Conservation (phyloP, 92 coral and sea anemone genomes). For the Bergia puertoricense region DNA sequence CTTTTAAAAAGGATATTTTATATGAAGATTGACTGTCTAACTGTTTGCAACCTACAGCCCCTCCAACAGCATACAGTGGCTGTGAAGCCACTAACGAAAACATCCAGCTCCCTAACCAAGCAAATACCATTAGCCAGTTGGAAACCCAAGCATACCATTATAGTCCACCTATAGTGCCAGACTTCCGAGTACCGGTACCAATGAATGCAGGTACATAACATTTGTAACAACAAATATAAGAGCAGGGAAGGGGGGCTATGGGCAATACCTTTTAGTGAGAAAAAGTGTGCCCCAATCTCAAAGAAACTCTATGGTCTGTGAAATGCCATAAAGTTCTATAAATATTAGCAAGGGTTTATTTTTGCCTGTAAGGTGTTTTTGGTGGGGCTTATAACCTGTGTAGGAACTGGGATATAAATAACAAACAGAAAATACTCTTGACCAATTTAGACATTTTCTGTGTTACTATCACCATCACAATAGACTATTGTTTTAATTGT, state of each 20-base stretch:
- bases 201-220: constrained; percentile 26
- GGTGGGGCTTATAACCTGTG: too few species aligned
- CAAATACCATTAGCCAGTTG: background rate
- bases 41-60: background rate
- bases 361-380: too few species aligned
- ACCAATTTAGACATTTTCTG: too few species aligned
- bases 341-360: background rate
- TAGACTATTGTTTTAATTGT: too few species aligned
- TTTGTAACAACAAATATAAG: background rate
- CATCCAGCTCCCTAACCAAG: background rate
- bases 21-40: background rate
- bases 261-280: too few species aligned
- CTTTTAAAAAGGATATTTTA: background rate
- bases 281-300: too few species aligned
- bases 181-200: constrained; percentile 10
- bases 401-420: too few species aligned
- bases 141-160: background rate
- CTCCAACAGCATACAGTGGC: background rate
- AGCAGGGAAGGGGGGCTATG: too few species aligned
- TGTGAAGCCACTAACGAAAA: background rate
- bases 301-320: too few species aligned
- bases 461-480: too few species aligned
- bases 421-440: too few species aligned
- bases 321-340: background rate
- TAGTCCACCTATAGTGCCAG: background rate